Percentiles rank a stretch among this genome's conserved stretches.
Conservation (phyloP, 2,888 invertebrate genomes). For the Mimas tiliae region DNA sequence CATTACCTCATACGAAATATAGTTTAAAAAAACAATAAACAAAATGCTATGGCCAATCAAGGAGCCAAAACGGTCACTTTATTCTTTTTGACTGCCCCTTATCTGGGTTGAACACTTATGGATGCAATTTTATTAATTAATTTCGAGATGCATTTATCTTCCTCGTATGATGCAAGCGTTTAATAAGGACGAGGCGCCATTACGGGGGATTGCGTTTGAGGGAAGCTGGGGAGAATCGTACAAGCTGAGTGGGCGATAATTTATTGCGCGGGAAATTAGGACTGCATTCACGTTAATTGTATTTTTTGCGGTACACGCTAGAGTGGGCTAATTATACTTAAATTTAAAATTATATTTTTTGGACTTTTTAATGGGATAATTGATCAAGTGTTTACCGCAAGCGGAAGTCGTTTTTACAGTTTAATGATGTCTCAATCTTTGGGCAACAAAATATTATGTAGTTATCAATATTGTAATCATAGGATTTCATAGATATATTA, state of each 20-base stretch:
- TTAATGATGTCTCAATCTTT: not conserved
- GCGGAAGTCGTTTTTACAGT: too few species aligned
- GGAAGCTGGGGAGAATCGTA: constrained; percentile 56
- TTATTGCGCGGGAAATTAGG: constrained; percentile 42
- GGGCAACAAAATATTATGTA: not conserved
- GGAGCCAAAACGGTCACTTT: constrained; percentile 43
- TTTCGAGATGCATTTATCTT: constrained; percentile 78
- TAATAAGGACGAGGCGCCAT: constrained; percentile 69
- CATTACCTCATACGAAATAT: constrained; percentile 25
- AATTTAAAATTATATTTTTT: constrained; percentile 10
- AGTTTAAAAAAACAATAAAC: constrained; percentile 31
- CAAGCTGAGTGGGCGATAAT: constrained; percentile 49
- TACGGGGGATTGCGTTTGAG: constrained; percentile 62
- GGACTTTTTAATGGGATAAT: constrained; percentile 29
- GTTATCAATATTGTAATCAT: too few species aligned
- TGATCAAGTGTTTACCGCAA: constrained; percentile 29
- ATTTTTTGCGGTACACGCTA: constrained; percentile 7
- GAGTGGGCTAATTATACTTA: constrained; percentile 17
- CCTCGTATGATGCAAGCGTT: constrained; percentile 70
- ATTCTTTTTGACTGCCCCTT: constrained; percentile 48
- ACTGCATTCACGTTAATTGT: constrained; percentile 28
- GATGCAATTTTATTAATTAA: constrained; percentile 80
- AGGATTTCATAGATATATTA: too few species aligned
- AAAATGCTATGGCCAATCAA: constrained; percentile 54
- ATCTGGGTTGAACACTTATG: constrained; percentile 55